Base-by-base conservation (phyloP, 2,888 invertebrate species). In the Eilema caniola region DNA sequence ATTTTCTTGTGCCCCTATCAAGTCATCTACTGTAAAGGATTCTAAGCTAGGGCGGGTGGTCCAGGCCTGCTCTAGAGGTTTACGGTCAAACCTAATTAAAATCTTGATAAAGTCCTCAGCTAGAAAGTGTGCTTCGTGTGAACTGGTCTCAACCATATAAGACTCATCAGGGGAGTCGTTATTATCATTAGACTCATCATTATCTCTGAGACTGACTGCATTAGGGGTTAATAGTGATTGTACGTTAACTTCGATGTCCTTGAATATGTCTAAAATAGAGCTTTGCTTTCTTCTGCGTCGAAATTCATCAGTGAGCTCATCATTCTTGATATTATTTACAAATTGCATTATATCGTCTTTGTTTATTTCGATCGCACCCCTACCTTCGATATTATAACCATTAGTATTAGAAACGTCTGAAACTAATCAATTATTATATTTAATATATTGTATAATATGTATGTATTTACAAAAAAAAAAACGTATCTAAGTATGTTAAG, bases 371-470 rank as follows among this genome's bases (percentile, higher is more conserved):
- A 47, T 47, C 11, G 20, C 37, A 47, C 47, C 62, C 2, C 31
- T 33, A 28, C 59, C 59, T 25, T 62, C 12, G 16, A 63, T 63
- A 16, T 63, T 24, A 41, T 63, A 63, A 8, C 62, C 62, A 33
- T 63, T 7, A 16, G 62, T 24, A 63, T 41, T 16, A 63, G 33
- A 63, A 25, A 63, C 7, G 8, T 25, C 62, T 63, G 62, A 62
- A 62, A 62, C 5, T 24, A 53, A 53, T 53, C 20, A 53, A 10
- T 47, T 20, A 4, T n/a, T n/a, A n/a, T n/a, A n/a, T n/a, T n/a
- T n/a, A n/a, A n/a, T n/a, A n/a, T n/a, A n/a, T n/a, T n/a, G n/a
- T n/a, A n/a, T n/a, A n/a, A n/a, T n/a, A n/a, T n/a, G n/a, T n/a
- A n/a, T n/a, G n/a, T n/a, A n/a, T n/a, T n/a, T n/a, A n/a, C n/a